phyloP scores from a whole-genome alignment of 2,113 vertebrate species.

The Apteryx owenii region DNA sequence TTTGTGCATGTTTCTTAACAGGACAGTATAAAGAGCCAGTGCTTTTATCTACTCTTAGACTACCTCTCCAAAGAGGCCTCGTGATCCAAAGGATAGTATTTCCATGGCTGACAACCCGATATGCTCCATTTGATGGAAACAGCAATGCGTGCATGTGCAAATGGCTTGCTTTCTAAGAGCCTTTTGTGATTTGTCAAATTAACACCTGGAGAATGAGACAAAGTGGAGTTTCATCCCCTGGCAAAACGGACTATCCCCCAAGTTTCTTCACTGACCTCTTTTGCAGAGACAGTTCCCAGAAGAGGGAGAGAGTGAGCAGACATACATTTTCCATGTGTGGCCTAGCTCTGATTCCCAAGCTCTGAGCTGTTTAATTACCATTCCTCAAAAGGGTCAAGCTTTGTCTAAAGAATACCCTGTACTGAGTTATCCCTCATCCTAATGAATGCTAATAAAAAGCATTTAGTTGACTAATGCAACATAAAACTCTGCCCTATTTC shows the following conservation, averaged over 20 bases:
- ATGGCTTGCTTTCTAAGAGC: constrained; percentile 20
- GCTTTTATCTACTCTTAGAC: not conserved
- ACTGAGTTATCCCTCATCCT: constrained; percentile 79
- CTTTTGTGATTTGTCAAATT: constrained; percentile 78
- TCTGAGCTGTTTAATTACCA: constrained; percentile 76
- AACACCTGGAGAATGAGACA: constrained; percentile 66
- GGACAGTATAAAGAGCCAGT: not conserved
- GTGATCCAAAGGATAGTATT: not conserved
- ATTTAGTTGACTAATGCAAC: constrained; percentile 80
- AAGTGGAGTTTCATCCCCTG: constrained; percentile 44
- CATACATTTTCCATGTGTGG: constrained; percentile 70
- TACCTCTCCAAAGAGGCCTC: not conserved
- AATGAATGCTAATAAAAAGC: constrained; percentile 89
- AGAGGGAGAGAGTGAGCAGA: not conserved
- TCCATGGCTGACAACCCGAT: not conserved
- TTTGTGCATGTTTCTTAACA: not conserved
- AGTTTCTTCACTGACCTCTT: constrained; percentile 53
- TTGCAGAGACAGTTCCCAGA: constrained; percentile 35
- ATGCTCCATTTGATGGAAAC: not conserved
- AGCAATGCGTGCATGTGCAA: not conserved
- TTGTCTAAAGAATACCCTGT: constrained; percentile 78
- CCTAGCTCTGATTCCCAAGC: constrained; percentile 39
- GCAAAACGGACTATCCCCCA: constrained; percentile 34
- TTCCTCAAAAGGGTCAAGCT: constrained; percentile 53
- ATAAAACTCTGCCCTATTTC: constrained; percentile 72